A percentile compares a stretch with the other conserved stretches of the same genome.
Evolutionary conservation across 92 coral and sea anemone species (phyloP).

Genomic region (Diadumene lineata): DNA sequence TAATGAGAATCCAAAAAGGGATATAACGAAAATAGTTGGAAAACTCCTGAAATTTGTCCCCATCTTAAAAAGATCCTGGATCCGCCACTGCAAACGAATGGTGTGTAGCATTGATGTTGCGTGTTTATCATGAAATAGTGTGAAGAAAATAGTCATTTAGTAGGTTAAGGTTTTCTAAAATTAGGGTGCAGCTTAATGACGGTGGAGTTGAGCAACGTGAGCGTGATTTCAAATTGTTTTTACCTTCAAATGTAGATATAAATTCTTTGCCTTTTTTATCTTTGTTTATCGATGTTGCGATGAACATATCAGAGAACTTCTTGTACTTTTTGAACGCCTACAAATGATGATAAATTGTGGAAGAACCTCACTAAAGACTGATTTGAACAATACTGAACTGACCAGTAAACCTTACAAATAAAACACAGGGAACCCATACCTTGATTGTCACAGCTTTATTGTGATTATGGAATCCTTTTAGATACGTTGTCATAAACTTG

Average conservation of each 20-base stretch:
- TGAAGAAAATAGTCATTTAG: too few relatives aligned
- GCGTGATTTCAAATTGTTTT: background rate
- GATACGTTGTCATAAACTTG: constrained; percentile 16
- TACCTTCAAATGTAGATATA: constrained; percentile 42
- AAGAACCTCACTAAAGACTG: background rate
- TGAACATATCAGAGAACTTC: constrained; percentile 5
- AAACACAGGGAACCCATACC: too few relatives aligned
- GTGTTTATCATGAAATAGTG: too few relatives aligned
- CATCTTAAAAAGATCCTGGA: too few relatives aligned
- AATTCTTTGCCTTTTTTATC: constrained; percentile 22
- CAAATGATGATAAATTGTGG: background rate
- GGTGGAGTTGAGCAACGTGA: too few relatives aligned
- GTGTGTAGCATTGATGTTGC: too few relatives aligned
- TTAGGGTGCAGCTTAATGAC: too few relatives aligned
- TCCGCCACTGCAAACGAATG: too few relatives aligned
- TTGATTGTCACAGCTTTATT: constrained; percentile 18
- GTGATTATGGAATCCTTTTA: constrained; percentile 31
- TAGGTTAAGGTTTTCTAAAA: too few relatives aligned
- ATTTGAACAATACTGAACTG: background rate
- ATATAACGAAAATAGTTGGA: too few relatives aligned
- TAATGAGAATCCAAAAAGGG: too few relatives aligned
- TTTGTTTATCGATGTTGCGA: constrained; percentile 14
- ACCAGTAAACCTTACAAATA: background rate
- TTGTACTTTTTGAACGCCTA: constrained; percentile 17
- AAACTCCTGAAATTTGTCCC: too few relatives aligned